phyloP scores from a whole-genome alignment of 2,888 invertebrate species.

The Agelastica alni region DNA sequence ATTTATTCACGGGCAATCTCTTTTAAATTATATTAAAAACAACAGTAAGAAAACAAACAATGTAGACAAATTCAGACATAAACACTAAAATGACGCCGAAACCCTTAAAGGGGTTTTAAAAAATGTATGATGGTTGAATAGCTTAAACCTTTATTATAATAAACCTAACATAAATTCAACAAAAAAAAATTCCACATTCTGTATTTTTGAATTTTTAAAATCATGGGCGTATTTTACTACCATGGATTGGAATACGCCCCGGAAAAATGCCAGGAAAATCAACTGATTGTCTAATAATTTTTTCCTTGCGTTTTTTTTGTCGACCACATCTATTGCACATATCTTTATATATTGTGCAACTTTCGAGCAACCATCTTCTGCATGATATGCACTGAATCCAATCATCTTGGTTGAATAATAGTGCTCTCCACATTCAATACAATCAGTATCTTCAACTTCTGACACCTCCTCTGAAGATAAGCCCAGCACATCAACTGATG shows the following conservation, averaged over 20 bases:
- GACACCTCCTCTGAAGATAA: slow-evolving; percentile 9
- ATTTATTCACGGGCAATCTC: no score
- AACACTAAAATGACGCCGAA: background rate
- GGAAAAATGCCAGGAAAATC: background rate
- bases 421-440: slow-evolving; percentile 9
- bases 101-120: background rate
- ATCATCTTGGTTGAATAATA: slow-evolving; percentile 4
- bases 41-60: no score
- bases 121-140: background rate
- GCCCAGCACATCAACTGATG: background rate
- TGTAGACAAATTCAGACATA: no score
- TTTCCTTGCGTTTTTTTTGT: background rate
- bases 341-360: background rate
- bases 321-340: no score
- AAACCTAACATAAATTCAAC: background rate
- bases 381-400: slow-evolving; percentile 11
- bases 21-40: no score
- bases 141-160: background rate
- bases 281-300: background rate
- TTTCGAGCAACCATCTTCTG: slow-evolving; percentile 1
- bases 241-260: background rate
- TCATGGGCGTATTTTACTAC: background rate
- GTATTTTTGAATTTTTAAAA: background rate
- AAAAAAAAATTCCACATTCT: background rate
- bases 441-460: slow-evolving; percentile 6